These are phyloP conservation scores for Phrynosoma blainvillii DNA, from an alignment of 2,113 vertebrate species.

Conservation along the genomic window DNA sequence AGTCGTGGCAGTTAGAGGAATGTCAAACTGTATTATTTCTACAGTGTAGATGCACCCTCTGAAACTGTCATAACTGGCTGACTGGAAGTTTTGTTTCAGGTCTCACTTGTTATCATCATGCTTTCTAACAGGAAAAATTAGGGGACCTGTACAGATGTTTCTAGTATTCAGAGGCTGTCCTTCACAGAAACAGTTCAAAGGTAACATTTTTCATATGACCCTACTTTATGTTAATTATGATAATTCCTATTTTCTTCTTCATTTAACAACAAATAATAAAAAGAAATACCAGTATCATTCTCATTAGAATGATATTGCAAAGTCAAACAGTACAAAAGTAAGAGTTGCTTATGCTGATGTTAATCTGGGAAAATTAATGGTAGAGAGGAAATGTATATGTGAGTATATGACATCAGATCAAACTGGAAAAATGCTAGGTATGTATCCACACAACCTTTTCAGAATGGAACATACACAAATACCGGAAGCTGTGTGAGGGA, in stretches of 20 bases:
- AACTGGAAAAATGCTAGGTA: not conserved
- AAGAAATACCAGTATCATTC: not conserved
- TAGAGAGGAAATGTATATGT: not conserved
- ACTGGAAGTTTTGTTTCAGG: not conserved
- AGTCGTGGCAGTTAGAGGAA: too few relatives aligned
- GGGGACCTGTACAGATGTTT: not conserved
- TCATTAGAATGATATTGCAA: not conserved
- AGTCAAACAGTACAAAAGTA: not conserved
- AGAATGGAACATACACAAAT: not conserved
- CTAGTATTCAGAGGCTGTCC: not conserved
- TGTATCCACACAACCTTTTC: not conserved
- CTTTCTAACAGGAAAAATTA: not conserved
- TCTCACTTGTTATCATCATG: not conserved
- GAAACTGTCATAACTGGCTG: not conserved
- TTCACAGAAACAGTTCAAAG: not conserved
- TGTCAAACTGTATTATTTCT: too few relatives aligned
- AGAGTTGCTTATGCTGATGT: not conserved
- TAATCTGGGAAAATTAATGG: not conserved
- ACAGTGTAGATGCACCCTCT: too few relatives aligned
- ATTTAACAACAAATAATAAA: not conserved
- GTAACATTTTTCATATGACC: not conserved
- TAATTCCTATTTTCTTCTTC: not conserved
- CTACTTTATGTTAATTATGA: not conserved
- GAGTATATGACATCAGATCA: not conserved
- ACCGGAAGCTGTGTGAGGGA: not conserved